Evolutionary conservation across 2,888 invertebrate genomes (phyloP), one percentile per base, ranked within the genome.

Genomic region (Sarcophaga subvicina): DNA sequence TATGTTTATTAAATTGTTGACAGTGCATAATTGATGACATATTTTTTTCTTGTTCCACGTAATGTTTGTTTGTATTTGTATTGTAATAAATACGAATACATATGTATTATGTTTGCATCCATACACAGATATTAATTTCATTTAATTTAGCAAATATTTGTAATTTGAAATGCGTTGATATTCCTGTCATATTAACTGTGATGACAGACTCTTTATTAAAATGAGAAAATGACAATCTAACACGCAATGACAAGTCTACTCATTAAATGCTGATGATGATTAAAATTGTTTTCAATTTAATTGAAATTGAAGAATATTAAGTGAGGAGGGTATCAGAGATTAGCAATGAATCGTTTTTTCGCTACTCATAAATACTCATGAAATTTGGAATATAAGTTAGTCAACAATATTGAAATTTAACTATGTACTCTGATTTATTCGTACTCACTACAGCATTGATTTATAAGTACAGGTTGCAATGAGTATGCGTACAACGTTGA

Each of bases 1-100:
- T 76, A 62, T 20, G 54, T 73, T 86, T 81, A 83, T 78, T 80
- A 86, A 83, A 83, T 86, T 86, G 86, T 78, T 80, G 80, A 80
- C 80, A 78, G 77, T 47, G 72, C 80, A 87, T 84, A 84, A 84
- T 81, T 79, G 83, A 76, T 87, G 87, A 67, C 72, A 78, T 78
- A 66, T 62, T 67, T 22, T 62, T 67, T 54, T 54, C 17, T 37
- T 37, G 37, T 37, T 37, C 37, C 10, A 37, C 37, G 0, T 3
- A 17, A 54, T 54, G 1, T 54, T 54, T 54, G 12, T 54, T 17
- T 54, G 37, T 37, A 37, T 37, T 37, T 37, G 37, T 37, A 37
- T 10, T 37, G 37, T 37, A 37, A 37, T 37, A 37, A 37, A 37
- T 10, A 37, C 10, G 10, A 8, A 37, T 8, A 37, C 10, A 8